Conservation (phyloP, 2,888 invertebrate species). For the Aricia artaxerxes region DNA sequence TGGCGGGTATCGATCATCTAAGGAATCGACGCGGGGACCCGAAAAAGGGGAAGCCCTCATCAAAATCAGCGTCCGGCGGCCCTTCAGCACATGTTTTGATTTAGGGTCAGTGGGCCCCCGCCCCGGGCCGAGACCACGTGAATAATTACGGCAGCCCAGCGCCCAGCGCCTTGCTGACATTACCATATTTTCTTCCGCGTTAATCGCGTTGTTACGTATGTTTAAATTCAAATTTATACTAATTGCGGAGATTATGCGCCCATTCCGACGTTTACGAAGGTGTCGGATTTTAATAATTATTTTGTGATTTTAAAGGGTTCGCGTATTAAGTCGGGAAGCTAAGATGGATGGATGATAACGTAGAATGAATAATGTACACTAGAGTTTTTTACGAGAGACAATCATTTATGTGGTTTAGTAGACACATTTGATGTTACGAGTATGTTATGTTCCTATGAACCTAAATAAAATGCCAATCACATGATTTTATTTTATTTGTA, state of each 20-base stretch:
- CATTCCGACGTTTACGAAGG: slow-evolving; percentile 1
- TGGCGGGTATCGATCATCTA: slow-evolving; percentile 77
- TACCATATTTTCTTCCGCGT: slow-evolving; percentile 80
- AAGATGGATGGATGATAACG: neutral
- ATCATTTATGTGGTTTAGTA: no score
- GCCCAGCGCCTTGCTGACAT: slow-evolving; percentile 78
- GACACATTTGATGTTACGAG: no score
- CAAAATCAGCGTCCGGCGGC: slow-evolving; percentile 75
- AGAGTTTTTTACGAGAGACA: no score
- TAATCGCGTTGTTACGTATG: slow-evolving; percentile 47
- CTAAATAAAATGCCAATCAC: neutral
- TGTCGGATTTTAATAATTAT: slow-evolving; percentile 17
- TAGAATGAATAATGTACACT: no score
- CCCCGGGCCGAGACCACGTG: slow-evolving; percentile 77
- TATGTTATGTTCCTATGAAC: neutral
- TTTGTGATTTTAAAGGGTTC: neutral
- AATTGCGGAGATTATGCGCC: slow-evolving; percentile 8
- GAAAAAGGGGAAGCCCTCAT: slow-evolving; percentile 78
- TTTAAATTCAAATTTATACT: slow-evolving; percentile 30
- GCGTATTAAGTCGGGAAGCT: neutral
- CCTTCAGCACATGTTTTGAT: slow-evolving; percentile 79
- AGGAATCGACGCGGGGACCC: slow-evolving; percentile 80
- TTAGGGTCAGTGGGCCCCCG: slow-evolving; percentile 78
- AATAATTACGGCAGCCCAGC: slow-evolving; percentile 81
- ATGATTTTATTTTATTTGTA: neutral